Evolutionary conservation across 1,140 invertebrate genomes (phyloP), one percentile per base, ranked within the genome.

Genomic region (Lutraria rhynchaena): DNA sequence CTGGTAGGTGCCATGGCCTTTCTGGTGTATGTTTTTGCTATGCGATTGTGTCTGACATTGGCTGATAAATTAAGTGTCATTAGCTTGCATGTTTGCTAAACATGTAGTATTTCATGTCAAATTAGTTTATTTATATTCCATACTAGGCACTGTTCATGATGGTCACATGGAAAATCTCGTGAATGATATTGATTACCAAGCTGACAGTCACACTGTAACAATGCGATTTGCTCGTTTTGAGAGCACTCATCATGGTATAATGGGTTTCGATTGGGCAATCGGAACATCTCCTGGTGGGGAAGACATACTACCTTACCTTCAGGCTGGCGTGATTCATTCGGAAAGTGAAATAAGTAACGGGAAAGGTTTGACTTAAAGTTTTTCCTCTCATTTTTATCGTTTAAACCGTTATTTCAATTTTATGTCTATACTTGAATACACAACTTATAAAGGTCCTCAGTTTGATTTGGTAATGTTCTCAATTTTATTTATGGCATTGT

Each of bases 121-220:
- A n/a, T n/a, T n/a, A n/a, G n/a, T n/a, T n/a, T n/a, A n/a, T n/a
- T n/a, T n/a, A n/a, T n/a, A n/a, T n/a, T n/a, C n/a, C n/a, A n/a
- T n/a, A n/a, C n/a, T n/a, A 81, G 77, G 81, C 31, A 57, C 46
- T 33, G 81, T 70, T 3, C 37, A 65, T 44, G 81, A 82, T 58
- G 81, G 81, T 31, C 75, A 61, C n/a, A 44, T 22, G 1, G 33
- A 53, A 41, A 31, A 27, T 19, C 24, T 63, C 22, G 65, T 46
- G 13, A 24, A 65, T 31, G 82, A 83, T 24, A 29, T 80, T 13
- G 76, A 78, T 58, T 83, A 83, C 29, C 75, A 78, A 22, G 35
- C 53, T 15, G 75, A 83, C 33, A 29, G 15, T 33, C 61, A 69
- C 44, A 77, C 81, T 17, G 55, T 75, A 7, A 65, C 74, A n/a